Evolutionary conservation across 1,140 invertebrate species (phyloP).

Genomic region (Thaumetopoea pityocampa): DNA sequence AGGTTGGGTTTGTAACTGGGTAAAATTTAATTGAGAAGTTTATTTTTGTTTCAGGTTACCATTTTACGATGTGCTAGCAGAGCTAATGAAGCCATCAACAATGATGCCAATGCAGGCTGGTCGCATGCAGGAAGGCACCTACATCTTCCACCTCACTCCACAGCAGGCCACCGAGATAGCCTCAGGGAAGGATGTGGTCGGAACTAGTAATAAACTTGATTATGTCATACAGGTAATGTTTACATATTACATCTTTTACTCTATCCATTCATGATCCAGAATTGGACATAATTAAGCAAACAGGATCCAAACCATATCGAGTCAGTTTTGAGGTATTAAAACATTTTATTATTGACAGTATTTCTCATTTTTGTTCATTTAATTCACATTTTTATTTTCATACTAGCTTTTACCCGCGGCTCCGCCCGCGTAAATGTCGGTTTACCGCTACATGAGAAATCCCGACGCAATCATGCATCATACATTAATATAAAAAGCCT

Average conservation of each 20-base stretch:
- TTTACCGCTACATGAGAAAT: too few species aligned
- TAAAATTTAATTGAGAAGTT: not conserved
- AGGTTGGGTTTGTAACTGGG: too few species aligned
- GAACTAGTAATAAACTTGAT: slow-evolving; percentile 69
- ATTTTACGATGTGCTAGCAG: slow-evolving; percentile 93
- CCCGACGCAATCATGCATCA: too few species aligned
- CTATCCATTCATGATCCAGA: slow-evolving; percentile 1
- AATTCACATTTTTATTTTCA: too few species aligned
- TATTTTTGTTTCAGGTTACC: slow-evolving; percentile 78
- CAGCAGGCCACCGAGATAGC: slow-evolving; percentile 93
- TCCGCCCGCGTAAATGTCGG: too few species aligned
- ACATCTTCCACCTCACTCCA: slow-evolving; percentile 93
- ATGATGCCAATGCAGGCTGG: slow-evolving; percentile 85
- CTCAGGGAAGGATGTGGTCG: slow-evolving; percentile 83
- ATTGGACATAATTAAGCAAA: too few species aligned
- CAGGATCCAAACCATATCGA: too few species aligned
- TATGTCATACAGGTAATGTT: slow-evolving; percentile 69
- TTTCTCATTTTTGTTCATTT: too few species aligned
- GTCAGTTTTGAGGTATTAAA: too few species aligned
- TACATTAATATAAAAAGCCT: too few species aligned
- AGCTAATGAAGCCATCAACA: slow-evolving; percentile 92
- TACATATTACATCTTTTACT: not conserved
- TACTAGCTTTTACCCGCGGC: too few species aligned
- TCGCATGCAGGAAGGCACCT: slow-evolving; percentile 89
- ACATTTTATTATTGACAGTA: too few species aligned